These are phyloP conservation scores for Poecile atricapillus DNA, from an alignment of 2,113 vertebrate genomes.

Conservation along the genomic window DNA sequence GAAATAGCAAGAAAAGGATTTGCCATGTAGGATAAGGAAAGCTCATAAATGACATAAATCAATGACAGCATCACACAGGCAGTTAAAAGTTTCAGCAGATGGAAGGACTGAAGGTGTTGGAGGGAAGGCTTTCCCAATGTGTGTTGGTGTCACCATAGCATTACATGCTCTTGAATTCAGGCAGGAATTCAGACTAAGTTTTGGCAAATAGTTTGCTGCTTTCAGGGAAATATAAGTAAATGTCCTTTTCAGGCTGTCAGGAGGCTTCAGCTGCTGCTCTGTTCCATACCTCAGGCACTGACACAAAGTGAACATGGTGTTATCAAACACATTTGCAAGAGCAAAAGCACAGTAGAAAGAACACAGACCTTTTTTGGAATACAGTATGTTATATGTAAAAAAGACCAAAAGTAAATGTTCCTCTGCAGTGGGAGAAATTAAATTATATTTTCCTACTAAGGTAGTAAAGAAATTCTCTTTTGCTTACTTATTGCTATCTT, in stretches of 20 bases:
- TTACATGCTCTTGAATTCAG: neutral
- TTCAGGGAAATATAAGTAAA: neutral
- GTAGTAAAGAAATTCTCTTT: neutral
- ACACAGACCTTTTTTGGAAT: neutral
- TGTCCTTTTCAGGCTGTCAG: neutral
- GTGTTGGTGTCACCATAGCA: neutral
- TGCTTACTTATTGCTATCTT: neutral
- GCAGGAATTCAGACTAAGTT: neutral
- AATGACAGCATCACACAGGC: neutral
- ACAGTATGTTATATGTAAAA: neutral
- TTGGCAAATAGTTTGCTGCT: neutral
- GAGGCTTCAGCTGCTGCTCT: neutral
- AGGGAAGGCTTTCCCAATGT: neutral
- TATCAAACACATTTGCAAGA: neutral
- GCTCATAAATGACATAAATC: neutral
- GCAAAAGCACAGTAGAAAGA: neutral
- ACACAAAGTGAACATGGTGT: rapidly evolving
- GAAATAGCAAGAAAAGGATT: neutral
- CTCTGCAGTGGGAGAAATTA: neutral
- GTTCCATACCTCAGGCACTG: neutral
- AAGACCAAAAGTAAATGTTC: neutral
- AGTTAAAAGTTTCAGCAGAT: neutral
- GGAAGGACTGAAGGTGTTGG: neutral
- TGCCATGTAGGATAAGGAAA: neutral
- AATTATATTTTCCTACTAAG: neutral